These are phyloP conservation scores for Homarus americanus DNA, from an alignment of 1,140 invertebrate species.

Conservation along the genomic window DNA sequence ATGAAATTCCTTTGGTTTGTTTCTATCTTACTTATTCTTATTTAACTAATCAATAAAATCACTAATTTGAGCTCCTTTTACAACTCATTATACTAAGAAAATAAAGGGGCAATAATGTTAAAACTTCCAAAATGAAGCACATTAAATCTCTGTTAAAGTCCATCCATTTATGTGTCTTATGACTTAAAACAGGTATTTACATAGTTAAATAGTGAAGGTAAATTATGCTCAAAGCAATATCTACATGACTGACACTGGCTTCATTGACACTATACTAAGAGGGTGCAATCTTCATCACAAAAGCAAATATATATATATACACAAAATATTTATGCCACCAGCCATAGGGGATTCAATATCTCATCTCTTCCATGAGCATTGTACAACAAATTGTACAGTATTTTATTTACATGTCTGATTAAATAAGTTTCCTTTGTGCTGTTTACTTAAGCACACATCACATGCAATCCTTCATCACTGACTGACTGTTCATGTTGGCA, in stretches of 20 bases:
- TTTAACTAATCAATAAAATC: neutral
- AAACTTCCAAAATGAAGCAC: conserved; percentile 7
- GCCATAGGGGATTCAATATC: neutral
- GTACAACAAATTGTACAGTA: neutral
- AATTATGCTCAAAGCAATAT: conserved; percentile 32
- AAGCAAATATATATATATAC: neutral
- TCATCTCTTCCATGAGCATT: neutral
- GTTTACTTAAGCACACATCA: neutral
- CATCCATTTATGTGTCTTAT: conserved; percentile 11
- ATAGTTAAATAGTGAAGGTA: conserved; percentile 1
- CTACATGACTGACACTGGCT: conserved; percentile 41
- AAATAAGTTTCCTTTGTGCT: neutral
- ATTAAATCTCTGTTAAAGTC: conserved; percentile 14
- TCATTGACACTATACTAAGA: conserved; percentile 1
- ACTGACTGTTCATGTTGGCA: neutral
- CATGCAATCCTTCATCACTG: neutral
- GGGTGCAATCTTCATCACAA: neutral
- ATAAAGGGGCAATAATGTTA: neutral
- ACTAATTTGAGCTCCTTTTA: neutral
- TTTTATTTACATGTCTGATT: neutral
- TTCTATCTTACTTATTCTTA: too few relatives aligned
- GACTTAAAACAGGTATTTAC: conserved; percentile 7
- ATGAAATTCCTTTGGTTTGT: too few relatives aligned
- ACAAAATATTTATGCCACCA: neutral
- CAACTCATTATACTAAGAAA: too few relatives aligned